A percentile compares a stretch with the other conserved stretches of the same genome.
Evolutionary conservation across 2,797 vertebrate species (phyloP).

Genomic region (Acestrorhynchus altus): DNA sequence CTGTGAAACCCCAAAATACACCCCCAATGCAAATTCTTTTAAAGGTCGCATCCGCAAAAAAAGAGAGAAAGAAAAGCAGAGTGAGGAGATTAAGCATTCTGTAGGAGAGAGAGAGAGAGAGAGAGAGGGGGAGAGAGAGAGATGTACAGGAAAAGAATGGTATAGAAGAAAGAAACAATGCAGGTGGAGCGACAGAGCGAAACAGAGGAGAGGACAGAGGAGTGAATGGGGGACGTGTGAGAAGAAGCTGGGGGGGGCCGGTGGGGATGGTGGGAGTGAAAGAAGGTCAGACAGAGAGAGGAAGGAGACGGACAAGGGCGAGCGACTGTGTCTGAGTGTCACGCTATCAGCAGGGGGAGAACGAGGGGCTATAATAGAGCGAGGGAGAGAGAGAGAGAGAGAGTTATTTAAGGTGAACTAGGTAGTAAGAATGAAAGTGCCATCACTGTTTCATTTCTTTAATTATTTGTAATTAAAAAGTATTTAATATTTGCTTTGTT

Average conservation of each 20-base stretch:
- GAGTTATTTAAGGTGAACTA: neutral
- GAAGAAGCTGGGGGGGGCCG: conserved; percentile 64
- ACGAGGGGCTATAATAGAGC: conserved; percentile 65
- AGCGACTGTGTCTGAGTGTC: conserved; percentile 75
- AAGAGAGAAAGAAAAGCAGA: conserved; percentile 24
- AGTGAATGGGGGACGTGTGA: conserved; percentile 57
- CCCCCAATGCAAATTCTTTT: conserved; percentile 80
- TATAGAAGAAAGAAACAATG: conserved; percentile 41
- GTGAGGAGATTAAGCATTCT: conserved; percentile 54
- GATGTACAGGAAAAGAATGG: neutral
- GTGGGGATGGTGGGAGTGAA: conserved; percentile 68
- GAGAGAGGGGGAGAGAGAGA: neutral
- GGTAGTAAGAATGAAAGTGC: conserved; percentile 13
- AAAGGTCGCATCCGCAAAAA: conserved; percentile 78
- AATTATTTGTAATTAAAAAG: too few species aligned
- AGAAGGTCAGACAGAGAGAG: conserved; percentile 76
- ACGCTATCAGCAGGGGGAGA: conserved; percentile 69
- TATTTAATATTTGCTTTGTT: too few species aligned
- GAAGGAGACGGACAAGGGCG: conserved; percentile 54
- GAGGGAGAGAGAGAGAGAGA: conserved; percentile 18
- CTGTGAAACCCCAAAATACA: conserved; percentile 78
- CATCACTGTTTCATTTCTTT: too few species aligned
- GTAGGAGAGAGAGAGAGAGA: conserved; percentile 22
- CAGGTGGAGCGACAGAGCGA: conserved; percentile 75
- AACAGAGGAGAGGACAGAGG: conserved; percentile 71